Percentiles rank a stretch among this genome's conserved stretches.
Conservation (phyloP, 1,140 invertebrate species). For the Phymorhynchus buccinoides region DNA sequence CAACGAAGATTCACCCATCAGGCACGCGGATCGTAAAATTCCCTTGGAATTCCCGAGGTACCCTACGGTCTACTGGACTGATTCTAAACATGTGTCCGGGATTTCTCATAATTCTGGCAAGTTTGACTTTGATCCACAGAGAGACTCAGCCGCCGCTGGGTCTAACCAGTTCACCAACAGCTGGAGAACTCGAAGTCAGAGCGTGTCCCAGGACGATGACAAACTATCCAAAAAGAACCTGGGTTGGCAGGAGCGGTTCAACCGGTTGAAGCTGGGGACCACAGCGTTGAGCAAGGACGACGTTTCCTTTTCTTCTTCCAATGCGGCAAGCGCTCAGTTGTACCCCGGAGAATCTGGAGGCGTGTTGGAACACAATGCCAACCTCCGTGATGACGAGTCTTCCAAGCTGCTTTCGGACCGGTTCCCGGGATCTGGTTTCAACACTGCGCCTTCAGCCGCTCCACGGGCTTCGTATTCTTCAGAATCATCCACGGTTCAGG, state of each 20-base stretch:
- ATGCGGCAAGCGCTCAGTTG: not conserved
- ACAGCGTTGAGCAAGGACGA: conserved; percentile 34
- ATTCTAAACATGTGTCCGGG: not conserved
- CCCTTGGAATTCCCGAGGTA: not conserved
- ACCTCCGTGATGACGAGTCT: not conserved
- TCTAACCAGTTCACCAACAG: not conserved
- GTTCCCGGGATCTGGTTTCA: conserved; percentile 57
- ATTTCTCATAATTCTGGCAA: not conserved
- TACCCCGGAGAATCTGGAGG: not conserved
- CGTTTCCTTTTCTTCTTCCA: conserved; percentile 2
- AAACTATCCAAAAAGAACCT: conserved; percentile 34
- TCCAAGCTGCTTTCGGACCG: conserved; percentile 50
- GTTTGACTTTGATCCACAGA: conserved; percentile 11
- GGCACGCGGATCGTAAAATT: not conserved
- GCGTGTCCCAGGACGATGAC: conserved; percentile 38
- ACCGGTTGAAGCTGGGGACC: conserved; percentile 44
- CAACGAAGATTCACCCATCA: not conserved
- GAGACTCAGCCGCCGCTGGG: not conserved
- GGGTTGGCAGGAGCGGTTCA: conserved; percentile 44
- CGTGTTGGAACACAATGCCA: not conserved
- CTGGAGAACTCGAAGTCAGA: conserved; percentile 39
- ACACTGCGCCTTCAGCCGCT: conserved; percentile 31
- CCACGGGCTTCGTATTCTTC: conserved; percentile 53
- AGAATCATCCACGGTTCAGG: conserved; percentile 73
- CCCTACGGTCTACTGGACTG: not conserved